These are phyloP conservation scores for Cladorhizidae sp. DNA, from an alignment of 37 sponge, comb jelly and placozoan species.

Conservation along the genomic window DNA sequence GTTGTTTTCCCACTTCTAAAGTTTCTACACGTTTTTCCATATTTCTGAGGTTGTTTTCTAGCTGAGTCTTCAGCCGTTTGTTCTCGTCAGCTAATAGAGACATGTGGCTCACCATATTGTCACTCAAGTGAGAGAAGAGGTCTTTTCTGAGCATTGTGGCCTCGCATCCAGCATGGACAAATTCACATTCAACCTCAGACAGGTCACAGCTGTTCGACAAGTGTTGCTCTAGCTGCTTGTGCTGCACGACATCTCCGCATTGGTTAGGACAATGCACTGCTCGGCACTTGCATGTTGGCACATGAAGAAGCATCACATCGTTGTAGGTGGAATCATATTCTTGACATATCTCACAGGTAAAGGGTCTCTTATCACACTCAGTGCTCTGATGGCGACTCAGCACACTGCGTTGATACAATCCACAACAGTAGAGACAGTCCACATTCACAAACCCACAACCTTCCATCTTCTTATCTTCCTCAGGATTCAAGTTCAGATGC, in stretches of 20 bases:
- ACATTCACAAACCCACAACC: conserved; percentile 23
- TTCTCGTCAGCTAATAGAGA: conserved; percentile 5
- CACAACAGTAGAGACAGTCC: conserved; percentile 13
- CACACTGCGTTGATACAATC: not conserved
- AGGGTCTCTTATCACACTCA: conserved; percentile 13
- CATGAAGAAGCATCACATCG: conserved; percentile 13
- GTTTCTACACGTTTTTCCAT: no score
- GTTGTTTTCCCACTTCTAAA: no score
- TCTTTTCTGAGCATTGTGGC: conserved; percentile 22
- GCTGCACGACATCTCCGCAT: conserved; percentile 14
- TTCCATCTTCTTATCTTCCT: not conserved
- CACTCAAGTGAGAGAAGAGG: not conserved
- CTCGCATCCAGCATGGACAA: conserved; percentile 31
- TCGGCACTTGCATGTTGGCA: conserved; percentile 2
- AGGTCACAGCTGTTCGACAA: conserved; percentile 14
- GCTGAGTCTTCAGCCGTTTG: not conserved
- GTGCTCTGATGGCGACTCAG: not conserved
- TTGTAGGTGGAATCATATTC: conserved; percentile 14
- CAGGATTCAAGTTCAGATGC: conserved; percentile 2
- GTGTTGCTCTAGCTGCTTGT: conserved; percentile 9
- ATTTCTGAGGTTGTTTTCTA: not conserved
- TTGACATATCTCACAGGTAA: conserved; percentile 30
- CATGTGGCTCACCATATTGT: conserved; percentile 1
- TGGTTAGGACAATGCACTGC: conserved; percentile 37
- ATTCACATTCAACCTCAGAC: conserved; percentile 14